phyloP scores from a whole-genome alignment of 2,888 invertebrate species.

The Shargacucullia verbasci region DNA sequence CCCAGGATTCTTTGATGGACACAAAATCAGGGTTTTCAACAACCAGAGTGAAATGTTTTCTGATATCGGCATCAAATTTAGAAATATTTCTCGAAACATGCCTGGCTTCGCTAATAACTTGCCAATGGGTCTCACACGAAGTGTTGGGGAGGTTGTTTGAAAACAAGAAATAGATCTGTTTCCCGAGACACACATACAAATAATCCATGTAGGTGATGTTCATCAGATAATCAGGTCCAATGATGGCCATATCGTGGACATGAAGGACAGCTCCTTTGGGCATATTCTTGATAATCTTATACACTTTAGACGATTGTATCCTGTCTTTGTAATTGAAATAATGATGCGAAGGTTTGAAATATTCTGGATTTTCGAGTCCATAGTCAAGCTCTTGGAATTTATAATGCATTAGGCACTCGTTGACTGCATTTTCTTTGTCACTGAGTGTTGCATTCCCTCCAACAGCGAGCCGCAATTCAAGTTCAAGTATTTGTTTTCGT shows the following conservation, averaged over 20 bases:
- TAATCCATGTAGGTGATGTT: constrained; percentile 90
- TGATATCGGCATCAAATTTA: constrained; percentile 86
- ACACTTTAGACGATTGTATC: constrained; percentile 91
- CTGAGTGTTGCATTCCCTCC: constrained; percentile 87
- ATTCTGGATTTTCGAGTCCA: constrained; percentile 86
- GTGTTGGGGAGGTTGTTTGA: constrained; percentile 62
- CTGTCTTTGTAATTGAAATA: constrained; percentile 90
- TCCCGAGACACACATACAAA: constrained; percentile 86
- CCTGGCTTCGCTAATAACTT: constrained; percentile 81
- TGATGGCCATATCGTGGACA: constrained; percentile 91
- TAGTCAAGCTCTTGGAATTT: constrained; percentile 88
- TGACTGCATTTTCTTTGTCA: constrained; percentile 85
- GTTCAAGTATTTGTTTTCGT: constrained; percentile 80
- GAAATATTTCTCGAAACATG: constrained; percentile 72
- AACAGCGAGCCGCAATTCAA: constrained; percentile 81
- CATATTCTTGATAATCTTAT: constrained; percentile 90
- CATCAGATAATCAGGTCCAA: constrained; percentile 90
- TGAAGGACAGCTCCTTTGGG: constrained; percentile 94
- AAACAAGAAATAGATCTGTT: constrained; percentile 66
- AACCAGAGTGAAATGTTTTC: constrained; percentile 87
- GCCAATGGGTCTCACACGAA: constrained; percentile 78
- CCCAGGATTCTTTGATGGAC: constrained; percentile 90
- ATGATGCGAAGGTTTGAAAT: constrained; percentile 91
- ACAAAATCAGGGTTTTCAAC: constrained; percentile 79
- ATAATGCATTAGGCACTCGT: constrained; percentile 88